Conservation (phyloP, 2,113 vertebrate genomes). For the Crotalus helleri region DNA sequence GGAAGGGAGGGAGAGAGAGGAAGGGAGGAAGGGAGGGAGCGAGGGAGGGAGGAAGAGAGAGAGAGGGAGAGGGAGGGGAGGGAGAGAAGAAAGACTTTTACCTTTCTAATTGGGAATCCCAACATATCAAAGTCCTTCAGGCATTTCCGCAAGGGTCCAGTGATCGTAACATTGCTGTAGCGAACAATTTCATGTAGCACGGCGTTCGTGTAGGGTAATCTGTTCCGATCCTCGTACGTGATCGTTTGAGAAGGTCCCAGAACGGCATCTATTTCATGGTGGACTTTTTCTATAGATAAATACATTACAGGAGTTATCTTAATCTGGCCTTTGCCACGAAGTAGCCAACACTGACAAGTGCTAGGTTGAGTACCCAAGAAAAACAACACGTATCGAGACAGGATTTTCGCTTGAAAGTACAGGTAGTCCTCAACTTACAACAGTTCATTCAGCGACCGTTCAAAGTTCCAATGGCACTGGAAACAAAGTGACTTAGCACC, state of each 20-base stretch:
- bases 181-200: constrained; percentile 60
- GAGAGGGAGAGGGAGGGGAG: rapidly evolving
- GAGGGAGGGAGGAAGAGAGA: too few species aligned
- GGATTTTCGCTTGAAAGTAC: too few species aligned
- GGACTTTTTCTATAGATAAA: constrained; percentile 54
- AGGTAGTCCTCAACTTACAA: too few species aligned
- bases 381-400: too few species aligned
- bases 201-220: constrained; percentile 55
- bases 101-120: constrained; percentile 55
- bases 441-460: too few species aligned
- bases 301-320: neutral
- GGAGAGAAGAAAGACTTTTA: constrained; percentile 12
- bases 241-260: constrained; percentile 42
- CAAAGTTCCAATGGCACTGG: too few species aligned
- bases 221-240: constrained; percentile 54
- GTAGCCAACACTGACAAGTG: too few species aligned
- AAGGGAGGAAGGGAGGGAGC: too few species aligned
- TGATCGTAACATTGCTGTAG: constrained; percentile 45
- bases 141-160: constrained; percentile 47
- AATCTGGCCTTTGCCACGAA: neutral
- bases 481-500: too few species aligned
- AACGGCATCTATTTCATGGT: constrained; percentile 54
- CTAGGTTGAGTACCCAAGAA: too few species aligned
- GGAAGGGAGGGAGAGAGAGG: too few species aligned
- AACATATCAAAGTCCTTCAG: constrained; percentile 43